These are phyloP conservation scores for Tachina lurida DNA, from an alignment of 2,888 invertebrate species.

Conservation along the genomic window DNA sequence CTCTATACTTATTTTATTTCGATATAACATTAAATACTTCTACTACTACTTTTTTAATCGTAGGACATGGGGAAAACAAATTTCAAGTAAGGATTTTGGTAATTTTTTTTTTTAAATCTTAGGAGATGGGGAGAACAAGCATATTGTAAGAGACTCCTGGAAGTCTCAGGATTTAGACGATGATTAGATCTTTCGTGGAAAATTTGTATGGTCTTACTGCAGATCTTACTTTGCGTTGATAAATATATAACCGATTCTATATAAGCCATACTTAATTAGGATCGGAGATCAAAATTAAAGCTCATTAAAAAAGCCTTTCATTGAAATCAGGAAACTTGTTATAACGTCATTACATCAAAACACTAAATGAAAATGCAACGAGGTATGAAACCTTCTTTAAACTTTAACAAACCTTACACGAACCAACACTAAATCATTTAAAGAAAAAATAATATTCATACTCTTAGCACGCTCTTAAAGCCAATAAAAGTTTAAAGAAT, in stretches of 20 bases:
- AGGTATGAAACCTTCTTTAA: constrained; percentile 45
- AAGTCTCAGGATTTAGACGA: no score
- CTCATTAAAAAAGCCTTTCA: neutral
- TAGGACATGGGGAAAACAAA: no score
- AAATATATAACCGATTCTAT: neutral
- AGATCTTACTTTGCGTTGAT: neutral
- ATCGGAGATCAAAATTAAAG: neutral
- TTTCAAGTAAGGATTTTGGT: no score
- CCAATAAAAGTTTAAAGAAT: constrained; percentile 46
- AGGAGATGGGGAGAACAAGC: no score
- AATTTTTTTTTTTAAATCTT: no score
- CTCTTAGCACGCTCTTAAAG: constrained; percentile 42
- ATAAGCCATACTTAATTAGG: neutral
- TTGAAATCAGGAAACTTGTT: neutral
- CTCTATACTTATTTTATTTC: no score
- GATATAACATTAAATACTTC: no score
- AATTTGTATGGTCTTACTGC: no score
- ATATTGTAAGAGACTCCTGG: no score
- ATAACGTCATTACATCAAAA: constrained; percentile 23
- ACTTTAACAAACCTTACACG: neutral
- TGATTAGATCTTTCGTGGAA: no score
- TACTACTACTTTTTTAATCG: no score
- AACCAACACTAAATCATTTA: constrained; percentile 23
- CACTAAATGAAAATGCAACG: constrained; percentile 3
- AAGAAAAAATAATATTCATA: neutral